These are phyloP conservation scores for Neoaliturus tenellus DNA, from an alignment of 2,888 invertebrate genomes.

Conservation along the genomic window DNA sequence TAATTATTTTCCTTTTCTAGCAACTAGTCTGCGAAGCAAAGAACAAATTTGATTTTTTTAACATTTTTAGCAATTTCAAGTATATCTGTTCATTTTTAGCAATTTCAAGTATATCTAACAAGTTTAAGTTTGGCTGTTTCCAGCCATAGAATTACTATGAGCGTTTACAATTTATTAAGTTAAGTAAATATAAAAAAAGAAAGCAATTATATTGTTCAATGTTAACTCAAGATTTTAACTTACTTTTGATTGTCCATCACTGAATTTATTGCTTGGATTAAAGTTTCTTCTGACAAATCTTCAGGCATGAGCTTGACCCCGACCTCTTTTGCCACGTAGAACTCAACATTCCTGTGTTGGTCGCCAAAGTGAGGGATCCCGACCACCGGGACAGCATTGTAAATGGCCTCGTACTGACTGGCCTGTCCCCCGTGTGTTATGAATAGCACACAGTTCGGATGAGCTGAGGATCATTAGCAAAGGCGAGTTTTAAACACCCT, in stretches of 20 bases:
- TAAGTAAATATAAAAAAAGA: too few species aligned
- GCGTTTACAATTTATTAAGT: too few species aligned
- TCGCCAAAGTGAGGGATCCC: constrained; percentile 24
- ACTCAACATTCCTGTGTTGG: background rate
- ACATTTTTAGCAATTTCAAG: too few species aligned
- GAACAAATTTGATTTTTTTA: too few species aligned
- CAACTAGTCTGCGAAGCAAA: too few species aligned
- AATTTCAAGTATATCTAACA: too few species aligned
- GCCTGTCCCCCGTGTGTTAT: constrained; percentile 4
- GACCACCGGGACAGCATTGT: background rate
- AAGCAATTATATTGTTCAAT: too few species aligned
- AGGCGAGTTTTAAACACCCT: background rate
- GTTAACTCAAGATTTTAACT: constrained; percentile 59
- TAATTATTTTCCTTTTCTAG: too few species aligned
- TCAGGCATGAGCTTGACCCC: background rate
- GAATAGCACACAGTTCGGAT: constrained; percentile 32
- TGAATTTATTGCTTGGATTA: background rate
- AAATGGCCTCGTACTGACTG: background rate
- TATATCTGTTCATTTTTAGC: too few species aligned
- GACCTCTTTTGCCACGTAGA: background rate
- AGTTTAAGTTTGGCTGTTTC: too few species aligned
- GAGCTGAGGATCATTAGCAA: constrained; percentile 16
- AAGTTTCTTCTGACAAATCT: background rate
- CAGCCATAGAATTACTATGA: too few species aligned
- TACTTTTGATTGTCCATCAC: constrained; percentile 54